Conservation (phyloP, 1,140 invertebrate species). For the Hesperophylax magnus region DNA sequence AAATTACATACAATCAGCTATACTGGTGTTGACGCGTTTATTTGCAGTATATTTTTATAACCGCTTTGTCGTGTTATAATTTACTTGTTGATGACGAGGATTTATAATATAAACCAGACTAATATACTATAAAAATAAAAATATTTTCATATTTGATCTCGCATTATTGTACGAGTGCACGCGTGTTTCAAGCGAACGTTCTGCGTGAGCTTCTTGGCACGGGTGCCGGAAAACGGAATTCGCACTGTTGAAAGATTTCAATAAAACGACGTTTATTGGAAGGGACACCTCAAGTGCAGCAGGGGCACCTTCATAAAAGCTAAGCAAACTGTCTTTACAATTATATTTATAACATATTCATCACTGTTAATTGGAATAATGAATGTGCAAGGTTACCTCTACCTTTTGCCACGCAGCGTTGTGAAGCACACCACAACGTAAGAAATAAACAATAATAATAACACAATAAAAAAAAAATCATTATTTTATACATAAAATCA, state of each 20-base stretch:
- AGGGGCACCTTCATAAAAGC: not conserved
- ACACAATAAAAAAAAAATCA: no score
- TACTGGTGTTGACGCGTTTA: no score
- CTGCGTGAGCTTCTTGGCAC: not conserved
- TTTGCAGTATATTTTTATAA: no score
- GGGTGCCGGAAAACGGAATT: not conserved
- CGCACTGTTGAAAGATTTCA: not conserved
- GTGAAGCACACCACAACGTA: not conserved
- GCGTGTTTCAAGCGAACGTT: not conserved
- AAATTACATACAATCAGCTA: no score
- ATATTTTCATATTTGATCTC: no score
- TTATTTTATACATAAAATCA: no score
- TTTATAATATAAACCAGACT: no score
- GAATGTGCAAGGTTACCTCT: constrained; percentile 8
- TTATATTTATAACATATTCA: not conserved
- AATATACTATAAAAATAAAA: no score
- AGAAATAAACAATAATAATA: not conserved
- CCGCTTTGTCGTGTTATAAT: no score
- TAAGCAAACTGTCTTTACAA: not conserved
- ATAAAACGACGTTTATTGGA: not conserved
- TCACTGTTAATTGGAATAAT: constrained; percentile 9
- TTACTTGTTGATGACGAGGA: no score
- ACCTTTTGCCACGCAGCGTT: not conserved
- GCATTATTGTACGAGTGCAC: not conserved
- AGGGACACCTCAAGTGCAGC: not conserved